phyloP scores from a whole-genome alignment of 2,113 vertebrate genomes.

The Perca schrenkii region DNA sequence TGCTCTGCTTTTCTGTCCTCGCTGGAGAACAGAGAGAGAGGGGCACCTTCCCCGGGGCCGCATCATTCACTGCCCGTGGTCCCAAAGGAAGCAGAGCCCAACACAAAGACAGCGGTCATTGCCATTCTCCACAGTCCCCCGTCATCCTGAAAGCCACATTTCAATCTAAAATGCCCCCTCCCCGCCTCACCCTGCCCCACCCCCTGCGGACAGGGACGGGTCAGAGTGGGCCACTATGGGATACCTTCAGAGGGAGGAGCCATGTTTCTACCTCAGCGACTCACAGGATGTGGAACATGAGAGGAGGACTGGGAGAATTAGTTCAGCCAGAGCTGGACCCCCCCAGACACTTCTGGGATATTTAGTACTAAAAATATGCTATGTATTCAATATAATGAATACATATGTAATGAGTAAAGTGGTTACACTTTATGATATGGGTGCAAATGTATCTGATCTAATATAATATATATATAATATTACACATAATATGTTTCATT shows the following conservation, averaged over 20 bases:
- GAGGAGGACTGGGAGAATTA: constrained; percentile 45
- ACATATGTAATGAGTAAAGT: background rate
- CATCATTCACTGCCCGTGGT: constrained; percentile 81
- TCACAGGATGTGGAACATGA: constrained; percentile 51
- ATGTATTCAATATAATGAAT: background rate
- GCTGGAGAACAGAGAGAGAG: constrained; percentile 73
- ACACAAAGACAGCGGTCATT: constrained; percentile 83
- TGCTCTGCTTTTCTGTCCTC: constrained; percentile 71
- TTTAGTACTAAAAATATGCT: background rate
- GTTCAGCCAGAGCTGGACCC: constrained; percentile 40
- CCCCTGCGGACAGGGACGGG: constrained; percentile 73
- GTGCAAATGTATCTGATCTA: background rate
- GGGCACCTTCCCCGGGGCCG: constrained; percentile 79
- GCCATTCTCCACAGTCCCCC: constrained; percentile 82
- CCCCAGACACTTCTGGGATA: background rate
- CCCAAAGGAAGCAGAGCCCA: constrained; percentile 75
- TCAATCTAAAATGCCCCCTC: constrained; percentile 72
- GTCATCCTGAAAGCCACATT: constrained; percentile 80
- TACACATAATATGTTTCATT: too few species aligned
- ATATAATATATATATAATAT: background rate
- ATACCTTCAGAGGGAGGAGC: constrained; percentile 72
- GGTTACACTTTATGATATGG: background rate
- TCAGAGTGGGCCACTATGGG: constrained; percentile 66
- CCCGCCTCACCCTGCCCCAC: constrained; percentile 52
- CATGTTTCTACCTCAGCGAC: constrained; percentile 55